Conservation (phyloP, 2,113 vertebrate genomes). For the Okapia johnstoni region DNA sequence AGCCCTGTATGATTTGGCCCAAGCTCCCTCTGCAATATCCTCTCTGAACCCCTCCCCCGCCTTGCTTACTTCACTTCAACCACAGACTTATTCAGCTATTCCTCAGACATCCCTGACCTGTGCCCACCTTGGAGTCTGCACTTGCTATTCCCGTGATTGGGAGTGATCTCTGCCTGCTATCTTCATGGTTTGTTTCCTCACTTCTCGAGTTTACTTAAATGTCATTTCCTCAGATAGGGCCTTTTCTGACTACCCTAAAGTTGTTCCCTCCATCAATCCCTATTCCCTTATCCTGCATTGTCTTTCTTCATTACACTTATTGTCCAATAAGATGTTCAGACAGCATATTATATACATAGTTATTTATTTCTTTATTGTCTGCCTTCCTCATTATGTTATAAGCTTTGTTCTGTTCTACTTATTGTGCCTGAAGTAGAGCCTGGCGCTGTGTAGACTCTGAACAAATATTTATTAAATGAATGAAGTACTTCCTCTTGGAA, state of each 20-base stretch:
- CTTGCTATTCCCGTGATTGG: background rate
- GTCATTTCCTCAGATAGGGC: background rate
- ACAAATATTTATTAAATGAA: background rate
- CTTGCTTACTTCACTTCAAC: background rate
- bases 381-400: background rate
- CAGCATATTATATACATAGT: background rate
- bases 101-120: rapidly evolving
- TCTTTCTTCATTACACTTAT: background rate
- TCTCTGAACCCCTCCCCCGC: background rate
- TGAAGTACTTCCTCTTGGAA: background rate
- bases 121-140: background rate
- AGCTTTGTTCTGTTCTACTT: background rate
- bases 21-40: background rate
- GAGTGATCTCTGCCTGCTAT: background rate
- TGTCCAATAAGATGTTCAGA: background rate
- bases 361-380: background rate
- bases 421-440: background rate
- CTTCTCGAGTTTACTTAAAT: background rate
- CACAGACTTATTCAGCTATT: background rate
- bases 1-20: background rate
- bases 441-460: background rate
- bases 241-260: background rate
- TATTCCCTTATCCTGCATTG: background rate
- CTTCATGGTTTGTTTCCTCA: background rate
- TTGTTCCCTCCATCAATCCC: background rate